phyloP scores from a whole-genome alignment of 2,113 vertebrate species.

The Erythrolamprus reginae region DNA sequence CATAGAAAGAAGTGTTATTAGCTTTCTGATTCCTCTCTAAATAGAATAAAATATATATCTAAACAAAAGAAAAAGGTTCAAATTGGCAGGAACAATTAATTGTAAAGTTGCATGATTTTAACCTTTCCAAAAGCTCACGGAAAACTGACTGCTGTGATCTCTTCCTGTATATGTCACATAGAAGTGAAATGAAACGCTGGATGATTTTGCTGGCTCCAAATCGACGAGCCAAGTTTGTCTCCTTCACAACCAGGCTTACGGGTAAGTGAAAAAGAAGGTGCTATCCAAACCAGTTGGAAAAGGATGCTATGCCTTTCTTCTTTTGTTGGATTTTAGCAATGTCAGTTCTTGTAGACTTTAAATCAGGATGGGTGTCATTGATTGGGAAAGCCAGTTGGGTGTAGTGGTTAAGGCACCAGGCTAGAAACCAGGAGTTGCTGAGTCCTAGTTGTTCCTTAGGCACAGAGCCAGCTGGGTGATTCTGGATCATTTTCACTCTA shows the following conservation, averaged over 20 bases:
- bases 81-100: no score
- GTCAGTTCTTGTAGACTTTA: neutral
- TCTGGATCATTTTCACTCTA: neutral
- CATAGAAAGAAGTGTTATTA: neutral
- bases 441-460: neutral
- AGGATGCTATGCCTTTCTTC: neutral
- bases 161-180: slow-evolving; percentile 45
- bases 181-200: slow-evolving; percentile 97
- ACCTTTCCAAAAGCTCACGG: neutral
- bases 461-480: neutral
- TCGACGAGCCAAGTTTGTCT: slow-evolving; percentile 88
- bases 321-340: neutral
- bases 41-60: no score
- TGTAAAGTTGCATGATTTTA: neutral
- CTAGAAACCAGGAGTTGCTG: neutral
- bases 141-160: neutral
- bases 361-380: neutral
- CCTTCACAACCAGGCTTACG: slow-evolving; percentile 81
- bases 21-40: neutral
- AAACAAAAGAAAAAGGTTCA: neutral
- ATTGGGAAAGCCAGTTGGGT: neutral
- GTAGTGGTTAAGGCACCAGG: neutral
- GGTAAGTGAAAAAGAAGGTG: slow-evolving; percentile 62
- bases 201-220: slow-evolving; percentile 90
- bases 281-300: neutral